Evolutionary conservation across 2,797 vertebrate species (phyloP).

Genomic region (Cossypha niveicapilla): DNA sequence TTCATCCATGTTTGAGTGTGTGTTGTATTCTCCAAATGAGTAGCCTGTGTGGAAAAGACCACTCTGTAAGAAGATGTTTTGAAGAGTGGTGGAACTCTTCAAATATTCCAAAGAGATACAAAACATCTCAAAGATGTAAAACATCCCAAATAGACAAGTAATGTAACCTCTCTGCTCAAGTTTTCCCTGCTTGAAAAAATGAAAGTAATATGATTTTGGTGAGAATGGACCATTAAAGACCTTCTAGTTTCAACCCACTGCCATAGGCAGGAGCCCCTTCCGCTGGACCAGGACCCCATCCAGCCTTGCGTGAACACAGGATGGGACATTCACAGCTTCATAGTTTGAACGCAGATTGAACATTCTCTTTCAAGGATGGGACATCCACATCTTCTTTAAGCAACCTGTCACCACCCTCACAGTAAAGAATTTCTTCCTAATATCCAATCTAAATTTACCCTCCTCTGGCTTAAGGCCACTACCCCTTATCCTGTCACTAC

Average conservation of each 20-base stretch:
- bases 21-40: not conserved
- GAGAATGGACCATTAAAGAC: not conserved
- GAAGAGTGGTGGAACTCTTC: not conserved
- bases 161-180: not conserved
- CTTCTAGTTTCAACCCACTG: not conserved
- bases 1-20: not conserved
- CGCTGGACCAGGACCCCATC: not conserved
- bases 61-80: not conserved
- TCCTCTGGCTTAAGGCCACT: not conserved
- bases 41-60: not conserved
- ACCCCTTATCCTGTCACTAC: not conserved
- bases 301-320: not conserved
- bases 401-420: not conserved
- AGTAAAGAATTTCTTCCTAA: not conserved
- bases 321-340: not conserved
- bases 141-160: not conserved
- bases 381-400: not conserved
- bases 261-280: not conserved
- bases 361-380: not conserved
- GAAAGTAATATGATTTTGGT: not conserved
- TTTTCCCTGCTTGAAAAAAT: not conserved
- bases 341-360: not conserved
- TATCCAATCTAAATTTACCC: not conserved
- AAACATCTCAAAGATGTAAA: too few relatives aligned
- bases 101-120: too few relatives aligned